Evolutionary conservation across 2,888 invertebrate species (phyloP), one percentile per base, ranked within the genome.

Genomic region (Gastrophysa polygoni): DNA sequence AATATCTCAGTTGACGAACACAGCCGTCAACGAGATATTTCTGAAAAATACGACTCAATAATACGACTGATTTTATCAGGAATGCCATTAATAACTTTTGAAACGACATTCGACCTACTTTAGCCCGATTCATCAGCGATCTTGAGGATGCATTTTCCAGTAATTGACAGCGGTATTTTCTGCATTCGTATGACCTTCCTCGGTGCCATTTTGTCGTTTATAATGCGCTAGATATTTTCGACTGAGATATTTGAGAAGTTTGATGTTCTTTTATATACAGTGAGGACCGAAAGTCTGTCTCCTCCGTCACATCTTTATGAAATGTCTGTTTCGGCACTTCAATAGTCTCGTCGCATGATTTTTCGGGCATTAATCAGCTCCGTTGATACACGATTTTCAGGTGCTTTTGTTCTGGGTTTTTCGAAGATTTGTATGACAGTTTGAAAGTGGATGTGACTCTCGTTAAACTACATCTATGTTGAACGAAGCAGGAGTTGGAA

Each of bases 41-140:
- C n/a, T n/a, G 52, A 52, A 52, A 32, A 52, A 38, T 38, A 52
- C 52, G 38, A 52, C 38, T 52, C 38, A 34, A 52, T 32, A n/a
- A n/a, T 32, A 16, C 51, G n/a, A n/a, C n/a, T n/a, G n/a, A n/a
- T n/a, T n/a, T n/a, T n/a, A n/a, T n/a, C n/a, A n/a, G n/a, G n/a
- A n/a, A 34, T 32, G 29, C 29, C 29, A 10, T 32, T 32, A 32
- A 32, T 32, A 32, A 32, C 6, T 32, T 32, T 32, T 10, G 29
- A 4, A 10, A 32, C 7, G 52, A 21, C 18, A 38, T 52, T 52
- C 16, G 52, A 52, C 52, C 52, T 21, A 52, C 14, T 38, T 52
- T 8, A 10, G 7, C 50, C 5, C 10, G 32, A 29, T 17, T 32
- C 8, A 14, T 28, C 14, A 8, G 7, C 29, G 10, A 8, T 32